Evolutionary conservation across 2,113 vertebrate genomes (phyloP).

Genomic region (Oreochromis tanganicae): DNA sequence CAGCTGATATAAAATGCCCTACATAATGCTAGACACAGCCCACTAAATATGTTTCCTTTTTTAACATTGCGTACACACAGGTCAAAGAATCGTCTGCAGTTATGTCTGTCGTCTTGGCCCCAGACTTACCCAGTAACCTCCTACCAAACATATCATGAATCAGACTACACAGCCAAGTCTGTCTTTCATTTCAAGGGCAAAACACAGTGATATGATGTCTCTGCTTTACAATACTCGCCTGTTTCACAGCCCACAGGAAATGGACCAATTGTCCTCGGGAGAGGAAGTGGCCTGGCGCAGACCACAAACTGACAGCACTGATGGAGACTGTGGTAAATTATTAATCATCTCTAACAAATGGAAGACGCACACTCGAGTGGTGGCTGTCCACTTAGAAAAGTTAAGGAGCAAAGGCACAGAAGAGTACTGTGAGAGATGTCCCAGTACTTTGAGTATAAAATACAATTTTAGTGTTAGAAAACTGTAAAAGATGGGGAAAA

Average conservation of each 20-base stretch:
- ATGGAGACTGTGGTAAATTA: conserved; percentile 56
- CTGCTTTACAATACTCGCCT: conserved; percentile 48
- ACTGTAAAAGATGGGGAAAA: background rate
- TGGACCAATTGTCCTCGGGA: conserved; percentile 57
- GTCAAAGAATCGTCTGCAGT: background rate
- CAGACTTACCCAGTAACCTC: background rate
- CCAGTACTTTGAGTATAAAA: background rate
- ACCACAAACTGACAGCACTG: conserved; percentile 20
- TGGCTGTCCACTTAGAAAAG: background rate
- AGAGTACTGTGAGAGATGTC: background rate
- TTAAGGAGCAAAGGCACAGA: conserved; percentile 5
- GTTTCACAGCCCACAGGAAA: conserved; percentile 52
- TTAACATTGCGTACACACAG: background rate
- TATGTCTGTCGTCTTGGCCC: background rate
- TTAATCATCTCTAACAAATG: conserved; percentile 49
- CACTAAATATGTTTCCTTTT: background rate
- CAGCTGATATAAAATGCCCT: background rate
- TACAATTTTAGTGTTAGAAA: background rate
- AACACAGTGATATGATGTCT: conserved; percentile 38
- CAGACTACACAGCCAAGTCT: background rate
- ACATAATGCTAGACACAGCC: background rate
- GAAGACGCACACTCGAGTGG: background rate
- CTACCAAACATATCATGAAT: conserved; percentile 17
- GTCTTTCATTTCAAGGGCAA: conserved; percentile 24
- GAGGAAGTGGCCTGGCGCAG: conserved; percentile 57